phyloP scores from a whole-genome alignment of 1,140 invertebrate species.

The Conus ventricosus region DNA sequence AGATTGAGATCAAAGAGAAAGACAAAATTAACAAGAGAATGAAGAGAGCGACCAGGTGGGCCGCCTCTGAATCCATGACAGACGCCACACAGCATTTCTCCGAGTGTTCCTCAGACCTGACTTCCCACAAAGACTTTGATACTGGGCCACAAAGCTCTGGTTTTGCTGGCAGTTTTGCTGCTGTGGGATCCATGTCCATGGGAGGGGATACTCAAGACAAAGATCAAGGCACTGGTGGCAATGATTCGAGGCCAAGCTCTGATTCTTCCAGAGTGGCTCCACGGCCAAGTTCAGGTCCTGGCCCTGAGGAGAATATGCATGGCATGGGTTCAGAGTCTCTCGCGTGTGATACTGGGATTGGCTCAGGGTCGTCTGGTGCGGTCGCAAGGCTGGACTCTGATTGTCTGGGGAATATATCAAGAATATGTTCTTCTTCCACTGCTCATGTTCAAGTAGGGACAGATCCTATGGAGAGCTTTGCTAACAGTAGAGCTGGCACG shows the following conservation, averaged over 20 bases:
- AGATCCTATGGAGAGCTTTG: slow-evolving; percentile 2
- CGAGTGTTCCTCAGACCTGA: background rate
- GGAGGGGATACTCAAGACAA: background rate
- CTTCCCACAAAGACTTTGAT: background rate
- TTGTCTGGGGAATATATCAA: background rate
- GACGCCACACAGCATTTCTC: background rate
- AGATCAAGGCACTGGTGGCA: background rate
- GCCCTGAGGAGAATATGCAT: background rate
- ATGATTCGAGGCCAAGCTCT: background rate
- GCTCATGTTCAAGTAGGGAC: background rate
- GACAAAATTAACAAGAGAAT: background rate
- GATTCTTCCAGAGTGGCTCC: background rate
- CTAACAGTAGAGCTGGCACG: background rate
- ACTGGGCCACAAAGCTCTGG: background rate
- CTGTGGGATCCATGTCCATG: background rate
- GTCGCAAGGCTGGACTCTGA: background rate
- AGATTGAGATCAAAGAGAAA: background rate
- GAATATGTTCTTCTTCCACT: background rate
- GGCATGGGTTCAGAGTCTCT: background rate
- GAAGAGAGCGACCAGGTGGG: background rate
- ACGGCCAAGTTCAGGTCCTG: background rate
- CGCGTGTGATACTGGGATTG: background rate
- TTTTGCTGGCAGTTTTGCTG: background rate
- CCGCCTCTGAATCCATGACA: background rate
- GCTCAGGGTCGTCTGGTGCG: background rate